Base-by-base conservation (phyloP, 1,140 invertebrate genomes). In the Euglossa dilemma region DNA sequence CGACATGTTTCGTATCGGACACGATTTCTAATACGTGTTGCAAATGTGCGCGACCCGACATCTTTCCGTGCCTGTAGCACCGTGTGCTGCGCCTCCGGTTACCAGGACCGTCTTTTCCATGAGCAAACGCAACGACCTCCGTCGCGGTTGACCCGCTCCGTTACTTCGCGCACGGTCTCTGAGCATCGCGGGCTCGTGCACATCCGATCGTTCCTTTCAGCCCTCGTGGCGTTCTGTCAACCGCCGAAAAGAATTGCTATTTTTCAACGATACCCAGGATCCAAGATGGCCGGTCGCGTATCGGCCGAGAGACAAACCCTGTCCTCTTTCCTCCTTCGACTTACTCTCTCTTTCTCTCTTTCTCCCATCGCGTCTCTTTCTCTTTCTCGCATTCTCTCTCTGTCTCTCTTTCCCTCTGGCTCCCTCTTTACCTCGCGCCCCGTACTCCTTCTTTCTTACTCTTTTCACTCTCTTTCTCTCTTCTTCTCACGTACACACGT, bases 251-350 rank as follows among this genome's bases (percentile, higher is more conserved):
- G 80, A 90, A 89, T 87, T 70, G 85, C 85, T 87, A 87, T 90
- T 92, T 92, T 93, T 91, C 85, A 90, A 91, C 91, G 91, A 89
- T 84, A 85, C 82, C 86, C 89, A 91, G 89, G 90, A 93, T 93
- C 81, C 93, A 93, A 93, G 89, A 93, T 93, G 93, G 93, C 92
- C 87, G 92, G 61, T 72, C 56, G 85, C 88, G 83, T 88, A 84
- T 88, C 87, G 88, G 74, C 56, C 88, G 87, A 91, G 88, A 90
- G 83, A 90, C 87, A 84, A 85, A 77, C 85, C 87, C 80, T 81
- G 45, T 81, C 81, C 78, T 80, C 84, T 86, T 75, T 63, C 56
- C 64, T 75, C 59, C 72, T 76, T 66, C 56, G 61, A 71, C 63
- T 63, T 28, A 78, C 70, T 56, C 85, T 67, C 67, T 81, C 80